Evolutionary conservation across 2,113 vertebrate genomes (phyloP).

Genomic region (Takifugu bimaculatus): DNA sequence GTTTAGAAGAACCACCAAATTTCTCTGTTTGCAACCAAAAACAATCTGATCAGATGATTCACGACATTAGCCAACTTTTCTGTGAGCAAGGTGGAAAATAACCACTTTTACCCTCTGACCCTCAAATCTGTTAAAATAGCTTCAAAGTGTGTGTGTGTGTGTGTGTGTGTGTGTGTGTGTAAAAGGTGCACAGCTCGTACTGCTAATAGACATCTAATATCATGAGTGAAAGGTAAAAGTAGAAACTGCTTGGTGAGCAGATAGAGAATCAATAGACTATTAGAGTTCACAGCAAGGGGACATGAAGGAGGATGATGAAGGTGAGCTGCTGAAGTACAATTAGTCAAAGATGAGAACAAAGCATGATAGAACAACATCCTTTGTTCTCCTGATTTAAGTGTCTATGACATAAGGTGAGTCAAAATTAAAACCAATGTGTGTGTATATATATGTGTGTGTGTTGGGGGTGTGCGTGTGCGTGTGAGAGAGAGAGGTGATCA

Average conservation of each 20-base stretch:
- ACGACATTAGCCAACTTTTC: not conserved
- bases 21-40: no score
- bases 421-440: no score
- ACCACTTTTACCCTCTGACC: not conserved
- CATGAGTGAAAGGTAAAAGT: conserved; percentile 87
- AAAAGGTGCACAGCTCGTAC: conserved; percentile 67
- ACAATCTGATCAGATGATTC: no score
- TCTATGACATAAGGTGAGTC: no score
- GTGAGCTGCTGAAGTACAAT: conserved; percentile 6
- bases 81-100: not conserved
- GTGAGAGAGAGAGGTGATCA: no score
- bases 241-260: conserved; percentile 79
- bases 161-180: conserved; percentile 4
- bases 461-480: no score
- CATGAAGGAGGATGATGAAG: conserved; percentile 16
- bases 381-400: no score
- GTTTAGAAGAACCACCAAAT: no score
- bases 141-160: conserved; percentile 9
- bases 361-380: not conserved
- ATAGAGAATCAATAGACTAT: conserved; percentile 97
- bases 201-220: conserved; percentile 90
- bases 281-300: conserved; percentile 81
- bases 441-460: no score
- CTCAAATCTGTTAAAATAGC: not conserved
- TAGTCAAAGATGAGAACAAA: conserved; percentile 12